Conservation (phyloP, 2,888 invertebrate species). For the Nysson spinosus region DNA sequence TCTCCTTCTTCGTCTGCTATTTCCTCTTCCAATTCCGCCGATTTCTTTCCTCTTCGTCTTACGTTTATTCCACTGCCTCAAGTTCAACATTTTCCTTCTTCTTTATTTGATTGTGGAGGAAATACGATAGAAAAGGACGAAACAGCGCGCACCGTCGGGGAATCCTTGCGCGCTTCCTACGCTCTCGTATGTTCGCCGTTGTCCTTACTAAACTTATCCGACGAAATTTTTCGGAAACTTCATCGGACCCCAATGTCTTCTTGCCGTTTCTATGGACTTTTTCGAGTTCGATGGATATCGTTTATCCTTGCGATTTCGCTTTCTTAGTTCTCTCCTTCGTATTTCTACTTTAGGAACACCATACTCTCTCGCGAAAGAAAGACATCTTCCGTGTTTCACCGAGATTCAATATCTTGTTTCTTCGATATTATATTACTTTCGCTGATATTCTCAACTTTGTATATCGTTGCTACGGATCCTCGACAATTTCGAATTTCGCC, state of each 20-base stretch:
- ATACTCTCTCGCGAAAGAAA: constrained; percentile 2
- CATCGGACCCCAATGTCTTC: constrained; percentile 1
- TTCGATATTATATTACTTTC: too few species aligned
- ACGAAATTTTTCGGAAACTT: constrained; percentile 41
- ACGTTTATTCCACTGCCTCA: constrained; percentile 33
- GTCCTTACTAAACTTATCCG: constrained; percentile 47
- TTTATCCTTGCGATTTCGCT: background rate
- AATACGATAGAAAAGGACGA: constrained; percentile 35
- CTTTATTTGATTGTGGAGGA: constrained; percentile 24
- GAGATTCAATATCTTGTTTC: constrained; percentile 21
- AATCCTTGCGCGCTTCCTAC: constrained; percentile 60
- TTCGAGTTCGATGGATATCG: constrained; percentile 7
- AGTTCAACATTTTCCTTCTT: constrained; percentile 28
- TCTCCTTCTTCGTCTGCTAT: constrained; percentile 24
- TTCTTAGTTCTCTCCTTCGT: background rate
- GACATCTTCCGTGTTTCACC: constrained; percentile 5
- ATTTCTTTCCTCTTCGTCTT: constrained; percentile 26
- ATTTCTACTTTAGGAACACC: background rate
- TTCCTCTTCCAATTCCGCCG: constrained; percentile 33
- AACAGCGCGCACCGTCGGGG: constrained; percentile 57
- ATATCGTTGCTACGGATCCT: constrained; percentile 15
- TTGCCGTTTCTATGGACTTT: constrained; percentile 24
- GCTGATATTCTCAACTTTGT: constrained; percentile 13
- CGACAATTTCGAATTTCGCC: constrained; percentile 14
- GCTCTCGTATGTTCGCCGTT: constrained; percentile 36